Evolutionary conservation across 92 coral and sea anemone species (phyloP).

Genomic region (Anthopleura xanthogrammica): DNA sequence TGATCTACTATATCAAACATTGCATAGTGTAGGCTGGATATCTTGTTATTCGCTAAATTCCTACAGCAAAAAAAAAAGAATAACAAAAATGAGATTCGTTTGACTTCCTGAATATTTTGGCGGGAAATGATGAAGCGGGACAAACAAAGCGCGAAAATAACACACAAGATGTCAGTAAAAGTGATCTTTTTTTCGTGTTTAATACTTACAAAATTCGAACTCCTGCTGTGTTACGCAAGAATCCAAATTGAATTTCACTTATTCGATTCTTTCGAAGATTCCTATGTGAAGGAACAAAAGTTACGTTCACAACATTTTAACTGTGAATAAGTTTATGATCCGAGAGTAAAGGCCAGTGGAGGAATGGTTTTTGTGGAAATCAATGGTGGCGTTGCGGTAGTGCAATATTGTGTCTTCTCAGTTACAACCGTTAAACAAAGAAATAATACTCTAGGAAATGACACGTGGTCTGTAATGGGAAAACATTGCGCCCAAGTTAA

Average conservation of each 20-base stretch:
- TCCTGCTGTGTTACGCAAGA: conserved; percentile 38
- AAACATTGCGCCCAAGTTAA: no score
- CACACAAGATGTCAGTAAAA: neutral
- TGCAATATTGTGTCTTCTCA: no score
- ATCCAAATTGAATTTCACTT: conserved; percentile 50
- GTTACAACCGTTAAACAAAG: no score
- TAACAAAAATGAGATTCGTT: neutral
- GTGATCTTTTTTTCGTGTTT: neutral
- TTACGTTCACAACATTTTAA: neutral
- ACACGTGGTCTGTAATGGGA: no score
- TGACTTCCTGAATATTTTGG: neutral
- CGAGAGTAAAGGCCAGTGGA: no score
- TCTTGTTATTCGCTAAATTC: conserved; percentile 51
- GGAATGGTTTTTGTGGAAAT: no score
- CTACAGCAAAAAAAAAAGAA: conserved; percentile 8
- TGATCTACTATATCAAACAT: conserved; percentile 47
- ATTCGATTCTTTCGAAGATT: conserved; percentile 54
- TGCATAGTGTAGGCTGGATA: conserved; percentile 42
- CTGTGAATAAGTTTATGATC: neutral
- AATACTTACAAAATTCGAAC: conserved; percentile 58
- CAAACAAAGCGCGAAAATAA: no score
- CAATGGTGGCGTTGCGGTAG: no score
- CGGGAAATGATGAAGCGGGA: no score
- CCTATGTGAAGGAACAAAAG: neutral
- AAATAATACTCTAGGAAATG: no score